These are phyloP conservation scores for Cordilura impudica DNA, from an alignment of 2,888 invertebrate genomes.

Conservation along the genomic window DNA sequence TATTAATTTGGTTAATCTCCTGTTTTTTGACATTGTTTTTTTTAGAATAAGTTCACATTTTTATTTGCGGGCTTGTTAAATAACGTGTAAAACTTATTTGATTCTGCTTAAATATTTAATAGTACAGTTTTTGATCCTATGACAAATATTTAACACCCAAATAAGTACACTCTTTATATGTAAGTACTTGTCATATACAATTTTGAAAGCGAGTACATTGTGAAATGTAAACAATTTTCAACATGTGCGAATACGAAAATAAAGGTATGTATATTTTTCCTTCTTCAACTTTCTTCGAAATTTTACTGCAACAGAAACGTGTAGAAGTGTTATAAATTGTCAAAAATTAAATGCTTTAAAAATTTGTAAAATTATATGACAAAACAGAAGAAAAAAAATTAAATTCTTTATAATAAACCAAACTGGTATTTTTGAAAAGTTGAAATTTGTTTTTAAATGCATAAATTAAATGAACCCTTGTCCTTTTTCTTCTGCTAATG, in stretches of 20 bases:
- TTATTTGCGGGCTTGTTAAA: too few species aligned
- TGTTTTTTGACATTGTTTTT: too few species aligned
- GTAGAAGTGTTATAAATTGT: slow-evolving; percentile 28
- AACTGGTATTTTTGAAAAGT: slow-evolving; percentile 14
- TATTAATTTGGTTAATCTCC: too few species aligned
- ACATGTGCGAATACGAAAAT: slow-evolving; percentile 33
- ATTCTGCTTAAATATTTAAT: too few species aligned
- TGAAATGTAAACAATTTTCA: slow-evolving; percentile 34
- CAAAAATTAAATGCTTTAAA: slow-evolving; percentile 2
- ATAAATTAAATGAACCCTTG: neutral
- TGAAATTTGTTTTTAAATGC: slow-evolving; percentile 15
- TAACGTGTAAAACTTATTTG: too few species aligned
- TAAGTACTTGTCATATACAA: neutral
- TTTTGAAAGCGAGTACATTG: slow-evolving; percentile 10
- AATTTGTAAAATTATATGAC: neutral
- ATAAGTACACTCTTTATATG: neutral
- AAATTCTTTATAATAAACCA: slow-evolving; percentile 22
- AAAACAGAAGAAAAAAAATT: neutral
- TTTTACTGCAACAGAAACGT: slow-evolving; percentile 4
- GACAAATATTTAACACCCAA: too few species aligned
- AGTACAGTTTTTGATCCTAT: too few species aligned
- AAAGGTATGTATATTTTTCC: slow-evolving; percentile 6
- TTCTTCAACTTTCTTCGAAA: slow-evolving; percentile 1
- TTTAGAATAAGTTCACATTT: too few species aligned
- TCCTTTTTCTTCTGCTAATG: neutral